phyloP scores from a whole-genome alignment of 2,888 invertebrate species.

The Stenurella melanura region DNA sequence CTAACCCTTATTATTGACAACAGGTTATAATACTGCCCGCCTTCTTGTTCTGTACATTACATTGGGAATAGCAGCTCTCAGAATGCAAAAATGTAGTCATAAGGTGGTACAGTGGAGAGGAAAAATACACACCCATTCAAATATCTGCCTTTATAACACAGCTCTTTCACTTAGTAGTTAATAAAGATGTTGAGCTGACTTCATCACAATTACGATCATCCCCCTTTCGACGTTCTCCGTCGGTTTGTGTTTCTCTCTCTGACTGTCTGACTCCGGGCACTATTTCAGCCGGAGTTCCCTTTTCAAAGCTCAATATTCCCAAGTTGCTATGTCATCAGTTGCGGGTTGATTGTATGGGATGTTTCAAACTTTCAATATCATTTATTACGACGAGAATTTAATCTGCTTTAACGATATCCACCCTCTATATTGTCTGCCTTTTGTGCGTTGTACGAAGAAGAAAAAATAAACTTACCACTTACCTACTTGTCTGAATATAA shows the following conservation, averaged over 20 bases:
- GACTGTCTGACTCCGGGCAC: slow-evolving; percentile 45
- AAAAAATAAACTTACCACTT: slow-evolving; percentile 10
- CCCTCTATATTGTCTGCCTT: slow-evolving; percentile 32
- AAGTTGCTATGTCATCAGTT: slow-evolving; percentile 71
- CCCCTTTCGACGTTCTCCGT: slow-evolving; percentile 52
- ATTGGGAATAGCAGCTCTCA: background rate
- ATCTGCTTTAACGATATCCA: slow-evolving; percentile 60
- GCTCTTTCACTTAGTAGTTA: slow-evolving; percentile 59
- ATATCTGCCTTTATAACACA: slow-evolving; percentile 51
- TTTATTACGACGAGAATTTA: slow-evolving; percentile 66
- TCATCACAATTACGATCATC: slow-evolving; percentile 64
- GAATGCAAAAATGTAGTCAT: background rate
- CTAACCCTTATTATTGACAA: background rate
- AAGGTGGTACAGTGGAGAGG: background rate
- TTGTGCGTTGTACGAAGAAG: slow-evolving; percentile 13
- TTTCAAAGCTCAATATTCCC: slow-evolving; percentile 65
- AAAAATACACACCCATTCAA: slow-evolving; percentile 39
- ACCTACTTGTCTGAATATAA: background rate
- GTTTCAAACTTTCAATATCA: slow-evolving; percentile 67
- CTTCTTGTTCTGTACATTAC: background rate
- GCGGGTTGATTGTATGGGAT: slow-evolving; percentile 69
- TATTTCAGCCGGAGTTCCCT: slow-evolving; percentile 51
- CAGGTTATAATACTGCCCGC: background rate
- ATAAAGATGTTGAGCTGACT: slow-evolving; percentile 67
- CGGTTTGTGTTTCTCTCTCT: slow-evolving; percentile 46